phyloP scores from a whole-genome alignment of 2,888 invertebrate species.

The Dynastes tityus region DNA sequence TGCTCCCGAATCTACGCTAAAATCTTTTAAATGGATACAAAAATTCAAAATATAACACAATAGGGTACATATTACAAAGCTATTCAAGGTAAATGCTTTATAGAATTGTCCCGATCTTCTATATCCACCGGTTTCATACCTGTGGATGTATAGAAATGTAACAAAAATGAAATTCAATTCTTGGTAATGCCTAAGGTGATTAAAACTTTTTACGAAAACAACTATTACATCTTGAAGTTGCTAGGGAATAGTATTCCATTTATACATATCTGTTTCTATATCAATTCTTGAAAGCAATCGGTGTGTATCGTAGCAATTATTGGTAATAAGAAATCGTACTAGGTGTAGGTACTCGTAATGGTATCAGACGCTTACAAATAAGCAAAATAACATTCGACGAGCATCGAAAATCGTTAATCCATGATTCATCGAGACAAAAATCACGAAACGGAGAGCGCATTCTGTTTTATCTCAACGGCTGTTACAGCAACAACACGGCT shows the following conservation, averaged over 20 bases:
- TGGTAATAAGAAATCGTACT: not conserved
- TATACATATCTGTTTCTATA: not conserved
- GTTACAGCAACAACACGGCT: not conserved
- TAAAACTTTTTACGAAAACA: not conserved
- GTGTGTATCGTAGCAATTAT: not conserved
- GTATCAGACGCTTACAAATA: not conserved
- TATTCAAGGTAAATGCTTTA: too few relatives aligned
- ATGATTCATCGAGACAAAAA: slow-evolving; percentile 2
- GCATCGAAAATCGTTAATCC: slow-evolving; percentile 5
- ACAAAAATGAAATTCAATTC: too few relatives aligned
- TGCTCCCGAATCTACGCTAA: too few relatives aligned
- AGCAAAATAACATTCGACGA: not conserved
- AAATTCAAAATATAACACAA: too few relatives aligned
- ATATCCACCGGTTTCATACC: too few relatives aligned
- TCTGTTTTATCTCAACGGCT: slow-evolving; percentile 4
- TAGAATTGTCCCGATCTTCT: too few relatives aligned
- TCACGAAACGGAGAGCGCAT: not conserved
- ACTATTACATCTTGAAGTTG: not conserved
- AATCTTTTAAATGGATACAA: too few relatives aligned
- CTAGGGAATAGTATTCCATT: too few relatives aligned
- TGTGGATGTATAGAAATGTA: too few relatives aligned
- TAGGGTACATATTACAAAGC: too few relatives aligned
- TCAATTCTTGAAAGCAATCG: not conserved
- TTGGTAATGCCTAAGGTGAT: too few relatives aligned
- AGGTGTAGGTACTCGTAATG: not conserved